A percentile compares a stretch with the other conserved stretches of the same genome.
phyloP scores from a whole-genome alignment of 30 jellyfish, hydroid and myxozoan genomes.

The Rhopilema esculentum region DNA sequence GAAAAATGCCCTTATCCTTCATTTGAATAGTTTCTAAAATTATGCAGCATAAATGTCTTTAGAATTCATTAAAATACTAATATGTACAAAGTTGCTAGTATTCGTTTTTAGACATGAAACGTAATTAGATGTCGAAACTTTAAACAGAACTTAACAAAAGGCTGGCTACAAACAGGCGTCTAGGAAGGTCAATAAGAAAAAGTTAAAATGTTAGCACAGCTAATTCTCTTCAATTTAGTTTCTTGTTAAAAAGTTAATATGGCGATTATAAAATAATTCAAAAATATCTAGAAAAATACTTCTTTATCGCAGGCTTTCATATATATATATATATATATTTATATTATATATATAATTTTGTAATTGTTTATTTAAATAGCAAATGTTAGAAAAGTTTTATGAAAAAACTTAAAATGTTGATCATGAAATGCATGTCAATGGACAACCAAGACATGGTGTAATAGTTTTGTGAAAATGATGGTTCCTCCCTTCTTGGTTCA shows the following conservation, averaged over 20 bases:
- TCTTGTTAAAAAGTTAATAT: neutral
- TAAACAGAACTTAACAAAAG: too few relatives aligned
- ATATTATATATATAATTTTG: slow-evolving; percentile 2
- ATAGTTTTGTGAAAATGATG: neutral
- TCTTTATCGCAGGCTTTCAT: slow-evolving; percentile 35
- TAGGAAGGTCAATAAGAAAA: too few relatives aligned
- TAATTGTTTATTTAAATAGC: slow-evolving; percentile 17
- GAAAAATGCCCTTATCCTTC: neutral
- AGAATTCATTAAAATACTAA: neutral
- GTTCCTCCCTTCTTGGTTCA: too few relatives aligned
- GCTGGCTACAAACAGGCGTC: too few relatives aligned
- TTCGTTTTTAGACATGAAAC: too few relatives aligned
- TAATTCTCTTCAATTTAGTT: neutral
- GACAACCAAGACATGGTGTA: neutral
- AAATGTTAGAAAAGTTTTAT: neutral
- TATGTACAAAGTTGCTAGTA: neutral
- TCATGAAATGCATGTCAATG: neutral
- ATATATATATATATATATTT: slow-evolving; percentile 26
- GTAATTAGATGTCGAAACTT: too few relatives aligned
- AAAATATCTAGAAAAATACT: slow-evolving; percentile 38
- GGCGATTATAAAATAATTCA: slow-evolving; percentile 17
- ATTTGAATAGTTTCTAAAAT: too few relatives aligned
- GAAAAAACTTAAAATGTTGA: neutral
- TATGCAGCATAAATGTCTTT: neutral
- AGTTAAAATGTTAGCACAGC: neutral